These are phyloP conservation scores for Scaptomyza graminum DNA, from an alignment of 1,140 invertebrate genomes.

Conservation along the genomic window DNA sequence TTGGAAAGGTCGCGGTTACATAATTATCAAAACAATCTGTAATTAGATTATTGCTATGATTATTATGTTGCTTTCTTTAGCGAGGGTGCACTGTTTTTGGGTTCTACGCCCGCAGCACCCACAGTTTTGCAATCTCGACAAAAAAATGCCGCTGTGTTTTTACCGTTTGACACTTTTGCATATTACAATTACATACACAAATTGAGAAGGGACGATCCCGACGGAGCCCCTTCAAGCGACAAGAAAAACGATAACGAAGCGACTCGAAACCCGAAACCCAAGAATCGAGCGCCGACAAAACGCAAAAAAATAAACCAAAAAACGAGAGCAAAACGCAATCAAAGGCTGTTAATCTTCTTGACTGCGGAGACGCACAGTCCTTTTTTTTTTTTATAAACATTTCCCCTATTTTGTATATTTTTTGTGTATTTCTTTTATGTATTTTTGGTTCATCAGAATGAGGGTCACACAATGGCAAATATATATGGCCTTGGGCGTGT, in stretches of 20 bases:
- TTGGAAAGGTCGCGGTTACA: too few species aligned
- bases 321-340: conserved; percentile 42
- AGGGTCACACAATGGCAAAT: conserved; percentile 33
- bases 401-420: neutral
- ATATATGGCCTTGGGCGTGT: conserved; percentile 19
- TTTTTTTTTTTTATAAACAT: neutral
- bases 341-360: conserved; percentile 60
- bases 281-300: neutral
- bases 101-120: neutral
- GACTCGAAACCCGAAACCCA: neutral
- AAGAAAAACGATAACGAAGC: conserved; percentile 17
- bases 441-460: conserved; percentile 24
- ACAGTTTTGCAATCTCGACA: neutral
- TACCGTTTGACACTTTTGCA: conserved; percentile 20
- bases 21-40: too few species aligned
- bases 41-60: too few species aligned
- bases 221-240: neutral
- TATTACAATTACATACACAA: conserved; percentile 5
- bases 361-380: conserved; percentile 32
- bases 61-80: too few species aligned
- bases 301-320: neutral
- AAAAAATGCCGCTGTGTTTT: conserved; percentile 2
- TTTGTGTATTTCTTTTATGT: too few species aligned
- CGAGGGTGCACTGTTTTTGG: too few species aligned
- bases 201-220: conserved; percentile 17